Conservation (phyloP, 2,888 invertebrate species). For the Scaptomyza reducta region DNA sequence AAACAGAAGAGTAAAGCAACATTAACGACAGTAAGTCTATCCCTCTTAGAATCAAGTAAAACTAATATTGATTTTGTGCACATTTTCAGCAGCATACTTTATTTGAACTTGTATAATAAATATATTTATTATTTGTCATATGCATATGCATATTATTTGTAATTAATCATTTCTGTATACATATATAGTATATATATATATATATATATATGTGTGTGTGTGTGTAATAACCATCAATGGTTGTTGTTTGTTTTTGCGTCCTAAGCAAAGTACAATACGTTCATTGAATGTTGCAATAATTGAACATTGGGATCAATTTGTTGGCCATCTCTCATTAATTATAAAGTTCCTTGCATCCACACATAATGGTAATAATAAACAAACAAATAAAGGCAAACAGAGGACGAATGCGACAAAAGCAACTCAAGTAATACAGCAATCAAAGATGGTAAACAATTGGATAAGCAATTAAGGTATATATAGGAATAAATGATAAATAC, state of each 20-base stretch:
- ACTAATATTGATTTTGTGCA: conserved; percentile 46
- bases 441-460: background rate
- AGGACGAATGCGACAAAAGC: too few species aligned
- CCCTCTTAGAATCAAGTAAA: conserved; percentile 9
- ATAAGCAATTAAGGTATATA: conserved; percentile 15
- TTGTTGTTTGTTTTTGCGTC: conserved; percentile 34
- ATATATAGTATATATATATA: too few species aligned
- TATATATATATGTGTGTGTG: conserved; percentile 2
- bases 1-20: conserved; percentile 6
- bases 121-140: conserved; percentile 49
- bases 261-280: conserved; percentile 33
- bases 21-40: background rate
- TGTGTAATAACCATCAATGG: conserved; percentile 13
- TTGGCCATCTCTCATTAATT: conserved; percentile 20
- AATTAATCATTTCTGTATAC: conserved; percentile 13
- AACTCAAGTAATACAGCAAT: background rate
- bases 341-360: conserved; percentile 26
- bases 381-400: conserved; percentile 13
- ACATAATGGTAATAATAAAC: conserved; percentile 13
- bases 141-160: conserved; percentile 16
- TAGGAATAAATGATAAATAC: conserved; percentile 42
- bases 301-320: conserved; percentile 37
- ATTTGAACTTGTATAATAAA: conserved; percentile 59
- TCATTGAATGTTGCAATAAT: conserved; percentile 29
- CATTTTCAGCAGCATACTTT: conserved; percentile 55